Evolutionary conservation across 2,888 invertebrate genomes (phyloP).

Genomic region (Mayetiola destructor): DNA sequence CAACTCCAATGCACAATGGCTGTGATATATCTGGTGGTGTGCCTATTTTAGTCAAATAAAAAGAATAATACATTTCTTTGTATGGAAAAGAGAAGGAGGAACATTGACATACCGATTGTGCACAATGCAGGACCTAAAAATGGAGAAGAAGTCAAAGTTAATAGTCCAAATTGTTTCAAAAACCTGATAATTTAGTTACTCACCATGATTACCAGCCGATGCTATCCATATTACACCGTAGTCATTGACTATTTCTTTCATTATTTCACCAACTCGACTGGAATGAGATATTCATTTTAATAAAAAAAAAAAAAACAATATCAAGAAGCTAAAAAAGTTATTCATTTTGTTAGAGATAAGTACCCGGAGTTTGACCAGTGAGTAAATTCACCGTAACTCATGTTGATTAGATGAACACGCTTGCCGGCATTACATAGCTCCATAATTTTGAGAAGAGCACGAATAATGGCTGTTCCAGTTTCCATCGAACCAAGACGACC

Average conservation of each 20-base stretch:
- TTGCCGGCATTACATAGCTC: conserved; percentile 43
- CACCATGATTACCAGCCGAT: conserved; percentile 78
- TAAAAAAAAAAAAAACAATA: conserved; percentile 13
- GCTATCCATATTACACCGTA: conserved; percentile 86
- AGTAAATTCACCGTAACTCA: conserved; percentile 94
- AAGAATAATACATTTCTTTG: too few species aligned
- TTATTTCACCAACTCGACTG: conserved; percentile 72
- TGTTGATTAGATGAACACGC: conserved; percentile 81
- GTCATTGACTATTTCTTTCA: conserved; percentile 77
- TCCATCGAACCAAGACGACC: conserved; percentile 88
- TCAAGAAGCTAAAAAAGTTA: not conserved
- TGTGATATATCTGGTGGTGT: conserved; percentile 75
- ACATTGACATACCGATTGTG: too few species aligned
- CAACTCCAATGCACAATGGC: conserved; percentile 75
- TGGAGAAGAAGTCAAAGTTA: not conserved
- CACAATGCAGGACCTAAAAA: conserved; percentile 41
- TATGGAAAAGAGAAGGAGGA: too few species aligned
- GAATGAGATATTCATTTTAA: conserved; percentile 20
- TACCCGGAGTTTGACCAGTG: conserved; percentile 85
- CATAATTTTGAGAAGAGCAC: conserved; percentile 84
- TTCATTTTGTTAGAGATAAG: conserved; percentile 19
- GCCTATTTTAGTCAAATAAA: too few species aligned
- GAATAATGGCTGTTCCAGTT: conserved; percentile 81
- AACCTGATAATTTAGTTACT: not conserved
- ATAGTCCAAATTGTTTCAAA: not conserved